phyloP scores from a whole-genome alignment of 2,113 vertebrate species.

The Nibea albiflora region DNA sequence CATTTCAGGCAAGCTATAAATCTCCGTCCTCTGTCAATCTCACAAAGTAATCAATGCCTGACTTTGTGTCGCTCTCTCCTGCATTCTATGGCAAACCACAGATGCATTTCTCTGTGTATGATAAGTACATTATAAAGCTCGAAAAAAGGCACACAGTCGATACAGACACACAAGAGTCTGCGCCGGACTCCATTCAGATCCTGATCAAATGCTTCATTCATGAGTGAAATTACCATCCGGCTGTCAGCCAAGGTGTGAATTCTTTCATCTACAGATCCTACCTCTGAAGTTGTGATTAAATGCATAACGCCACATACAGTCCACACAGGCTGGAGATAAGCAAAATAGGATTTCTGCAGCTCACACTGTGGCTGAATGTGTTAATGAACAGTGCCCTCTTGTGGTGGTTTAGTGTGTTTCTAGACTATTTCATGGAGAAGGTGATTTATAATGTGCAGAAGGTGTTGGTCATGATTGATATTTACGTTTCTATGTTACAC shows the following conservation, averaged over 20 bases:
- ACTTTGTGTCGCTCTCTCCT: constrained; percentile 52
- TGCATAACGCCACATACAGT: constrained; percentile 72
- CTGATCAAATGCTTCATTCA: constrained; percentile 84
- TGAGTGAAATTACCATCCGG: constrained; percentile 83
- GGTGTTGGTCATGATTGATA: not conserved
- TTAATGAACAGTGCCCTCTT: constrained; percentile 62
- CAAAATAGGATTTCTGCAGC: constrained; percentile 54
- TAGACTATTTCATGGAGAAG: not conserved
- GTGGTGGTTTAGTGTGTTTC: constrained; percentile 30
- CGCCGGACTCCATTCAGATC: constrained; percentile 77
- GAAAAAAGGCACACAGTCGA: constrained; percentile 64
- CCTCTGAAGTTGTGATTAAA: constrained; percentile 79
- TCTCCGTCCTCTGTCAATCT: constrained; percentile 50
- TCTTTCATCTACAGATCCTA: constrained; percentile 77
- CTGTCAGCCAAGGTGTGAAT: constrained; percentile 83
- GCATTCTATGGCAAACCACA: constrained; percentile 49
- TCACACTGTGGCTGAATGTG: not conserved
- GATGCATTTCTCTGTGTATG: constrained; percentile 69
- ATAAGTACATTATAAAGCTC: constrained; percentile 71
- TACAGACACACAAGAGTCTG: constrained; percentile 72
- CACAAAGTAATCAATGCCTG: constrained; percentile 58
- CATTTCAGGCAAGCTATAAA: constrained; percentile 57
- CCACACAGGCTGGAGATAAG: constrained; percentile 58
- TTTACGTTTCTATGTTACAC: not conserved
- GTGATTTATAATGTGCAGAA: constrained; percentile 2